Evolutionary conservation across 2,113 vertebrate genomes (phyloP).

Genomic region (Sigmodon hispidus): DNA sequence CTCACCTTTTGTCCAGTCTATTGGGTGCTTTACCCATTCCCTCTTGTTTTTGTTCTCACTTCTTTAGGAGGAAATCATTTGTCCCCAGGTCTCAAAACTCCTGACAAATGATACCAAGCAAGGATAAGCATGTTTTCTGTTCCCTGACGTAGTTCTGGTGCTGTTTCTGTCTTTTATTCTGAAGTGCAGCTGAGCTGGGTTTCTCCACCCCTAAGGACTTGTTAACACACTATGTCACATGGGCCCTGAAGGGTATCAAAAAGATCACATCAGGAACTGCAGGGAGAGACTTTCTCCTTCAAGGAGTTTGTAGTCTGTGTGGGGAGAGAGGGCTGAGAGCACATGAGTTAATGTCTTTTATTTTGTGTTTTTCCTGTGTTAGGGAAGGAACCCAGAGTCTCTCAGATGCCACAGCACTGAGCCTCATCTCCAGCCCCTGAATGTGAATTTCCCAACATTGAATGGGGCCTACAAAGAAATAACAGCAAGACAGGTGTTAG

Average conservation of each 20-base stretch:
- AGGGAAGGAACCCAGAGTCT: background rate
- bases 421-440: background rate
- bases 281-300: slow-evolving; percentile 17
- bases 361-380: background rate
- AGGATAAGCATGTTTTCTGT: slow-evolving; percentile 12
- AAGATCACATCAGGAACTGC: slow-evolving; percentile 18
- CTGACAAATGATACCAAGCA: slow-evolving; percentile 28
- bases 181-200: slow-evolving; percentile 10
- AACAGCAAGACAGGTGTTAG: background rate
- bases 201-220: slow-evolving; percentile 52
- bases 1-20: slow-evolving; percentile 50
- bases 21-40: slow-evolving; percentile 27
- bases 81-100: slow-evolving; percentile 35
- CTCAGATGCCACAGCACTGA: background rate
- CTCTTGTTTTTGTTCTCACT: slow-evolving; percentile 62
- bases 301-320: background rate
- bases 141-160: background rate
- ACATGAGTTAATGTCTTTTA: background rate
- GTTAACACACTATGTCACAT: slow-evolving; percentile 38
- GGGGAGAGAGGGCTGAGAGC: background rate
- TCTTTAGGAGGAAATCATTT: slow-evolving; percentile 63
- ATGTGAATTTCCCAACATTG: slow-evolving; percentile 24
- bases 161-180: slow-evolving; percentile 43
- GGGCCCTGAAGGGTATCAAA: background rate
- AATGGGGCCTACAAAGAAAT: background rate